Base-by-base conservation (phyloP, 2,113 vertebrate species). In the Platichthys flesus region DNA sequence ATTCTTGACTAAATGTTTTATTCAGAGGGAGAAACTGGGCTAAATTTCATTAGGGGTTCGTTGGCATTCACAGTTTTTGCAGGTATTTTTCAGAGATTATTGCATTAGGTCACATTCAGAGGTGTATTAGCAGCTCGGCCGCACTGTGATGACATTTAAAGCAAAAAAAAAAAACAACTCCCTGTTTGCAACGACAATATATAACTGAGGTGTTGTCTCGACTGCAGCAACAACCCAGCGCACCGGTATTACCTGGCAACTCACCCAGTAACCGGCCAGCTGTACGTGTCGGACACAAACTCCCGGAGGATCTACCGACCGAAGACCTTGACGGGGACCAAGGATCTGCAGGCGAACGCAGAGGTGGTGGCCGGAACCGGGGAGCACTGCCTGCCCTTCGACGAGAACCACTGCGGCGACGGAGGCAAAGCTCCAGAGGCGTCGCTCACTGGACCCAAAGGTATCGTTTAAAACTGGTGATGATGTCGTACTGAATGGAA, bases 281-380 rank as follows among this genome's bases (percentile, higher is more conserved):
- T 99, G 79, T 99, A 97, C 0, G 96, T 99, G 74, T 99, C 98
- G 0, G 98, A 99, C 95, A 98, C 98, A 1, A 99, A 98, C 91
- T 98, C 98, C 0, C 95, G 98, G 71, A 92, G 96, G 87, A 98
- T 99, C 85, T 99, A 99, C 82, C 93, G 95, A 3, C 97, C 97
- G 0, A 97, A 94, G 80, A 94, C 89, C 0, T 93, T 98, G 18
- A 94, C 87, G 0, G 95, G 97, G 9, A 92, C 93, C 0, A 96
- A 97, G 82, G 98, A 99, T 52, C 91, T 98, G 78, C 97, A 96
- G 49, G 94, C 96, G 66, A 99, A 98, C 2, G 94, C 94, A 0
- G 98, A 99, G 81, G 94, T 98, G 20, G 91, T 99, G 0, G 98
- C 96, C 2, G 98, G 98, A 12, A 99, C 97, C 0, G 98, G 98